Conservation (phyloP, 2,797 vertebrate genomes). For the Centropyge bicolor region DNA sequence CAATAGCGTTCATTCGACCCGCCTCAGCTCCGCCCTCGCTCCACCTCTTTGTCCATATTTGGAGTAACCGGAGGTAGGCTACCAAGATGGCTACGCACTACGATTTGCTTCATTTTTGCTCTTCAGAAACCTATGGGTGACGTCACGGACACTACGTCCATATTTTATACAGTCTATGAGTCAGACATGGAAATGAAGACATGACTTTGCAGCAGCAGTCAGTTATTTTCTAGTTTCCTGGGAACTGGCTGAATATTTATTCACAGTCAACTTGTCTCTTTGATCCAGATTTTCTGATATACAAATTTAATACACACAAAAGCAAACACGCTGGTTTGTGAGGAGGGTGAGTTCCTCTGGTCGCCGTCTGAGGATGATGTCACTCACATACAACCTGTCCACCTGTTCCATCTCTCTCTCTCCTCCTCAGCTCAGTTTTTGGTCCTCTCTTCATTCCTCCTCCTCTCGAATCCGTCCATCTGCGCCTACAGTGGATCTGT, state of each 20-base stretch:
- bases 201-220: neutral
- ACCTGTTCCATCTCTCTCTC: constrained; percentile 16
- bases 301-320: neutral
- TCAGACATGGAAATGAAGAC: neutral
- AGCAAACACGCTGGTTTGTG: constrained; percentile 5
- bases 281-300: constrained; percentile 11
- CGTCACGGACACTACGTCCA: no score
- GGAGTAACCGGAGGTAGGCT: no score
- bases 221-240: neutral
- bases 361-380: constrained; percentile 35
- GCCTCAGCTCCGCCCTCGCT: no score
- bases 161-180: no score
- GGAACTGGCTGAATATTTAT: neutral
- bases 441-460: neutral
- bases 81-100: no score
- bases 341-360: constrained; percentile 35
- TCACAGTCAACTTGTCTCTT: neutral
- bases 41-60: no score
- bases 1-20: no score
- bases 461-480: constrained; percentile 9
- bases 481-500: neutral
- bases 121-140: no score
- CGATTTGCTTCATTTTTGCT: no score
- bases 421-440: constrained; percentile 3
- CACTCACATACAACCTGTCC: constrained; percentile 40